Conservation (phyloP, 2,797 vertebrate species). For the Neomorphus geoffroyi region DNA sequence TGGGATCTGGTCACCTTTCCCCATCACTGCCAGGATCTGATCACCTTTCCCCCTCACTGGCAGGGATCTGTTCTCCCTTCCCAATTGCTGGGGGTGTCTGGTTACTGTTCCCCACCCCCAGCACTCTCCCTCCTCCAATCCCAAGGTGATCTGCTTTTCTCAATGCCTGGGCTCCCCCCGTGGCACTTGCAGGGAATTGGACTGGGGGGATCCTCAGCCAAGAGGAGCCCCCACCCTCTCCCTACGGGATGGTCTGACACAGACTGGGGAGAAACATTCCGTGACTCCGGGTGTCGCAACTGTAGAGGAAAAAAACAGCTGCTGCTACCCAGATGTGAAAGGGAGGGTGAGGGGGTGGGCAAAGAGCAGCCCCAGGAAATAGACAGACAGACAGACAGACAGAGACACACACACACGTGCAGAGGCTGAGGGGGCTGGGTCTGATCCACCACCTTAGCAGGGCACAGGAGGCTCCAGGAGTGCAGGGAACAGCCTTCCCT, state of each 20-base stretch:
- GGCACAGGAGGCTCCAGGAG: neutral
- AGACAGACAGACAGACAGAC: neutral
- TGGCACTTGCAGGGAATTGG: too few relatives aligned
- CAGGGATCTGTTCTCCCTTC: neutral
- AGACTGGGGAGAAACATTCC: neutral
- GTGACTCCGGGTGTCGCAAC: neutral
- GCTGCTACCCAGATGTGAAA: neutral
- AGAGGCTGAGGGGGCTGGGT: too few relatives aligned
- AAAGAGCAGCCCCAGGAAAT: neutral
- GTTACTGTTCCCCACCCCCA: neutral
- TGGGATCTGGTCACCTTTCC: too few relatives aligned
- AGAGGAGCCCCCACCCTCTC: accelerated
- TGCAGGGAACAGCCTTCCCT: neutral
- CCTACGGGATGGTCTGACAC: accelerated
- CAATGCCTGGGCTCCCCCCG: neutral
- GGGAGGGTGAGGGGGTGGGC: neutral
- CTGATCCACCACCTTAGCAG: accelerated
- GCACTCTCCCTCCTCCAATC: neutral
- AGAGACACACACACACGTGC: too few relatives aligned
- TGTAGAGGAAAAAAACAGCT: neutral
- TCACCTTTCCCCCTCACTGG: neutral
- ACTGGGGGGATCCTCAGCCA: neutral
- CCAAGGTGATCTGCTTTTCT: accelerated
- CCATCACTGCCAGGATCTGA: neutral
- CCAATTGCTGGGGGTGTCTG: neutral